Conservation (phyloP, 2,797 vertebrate species). For the Pantherophis alleghaniensis region DNA sequence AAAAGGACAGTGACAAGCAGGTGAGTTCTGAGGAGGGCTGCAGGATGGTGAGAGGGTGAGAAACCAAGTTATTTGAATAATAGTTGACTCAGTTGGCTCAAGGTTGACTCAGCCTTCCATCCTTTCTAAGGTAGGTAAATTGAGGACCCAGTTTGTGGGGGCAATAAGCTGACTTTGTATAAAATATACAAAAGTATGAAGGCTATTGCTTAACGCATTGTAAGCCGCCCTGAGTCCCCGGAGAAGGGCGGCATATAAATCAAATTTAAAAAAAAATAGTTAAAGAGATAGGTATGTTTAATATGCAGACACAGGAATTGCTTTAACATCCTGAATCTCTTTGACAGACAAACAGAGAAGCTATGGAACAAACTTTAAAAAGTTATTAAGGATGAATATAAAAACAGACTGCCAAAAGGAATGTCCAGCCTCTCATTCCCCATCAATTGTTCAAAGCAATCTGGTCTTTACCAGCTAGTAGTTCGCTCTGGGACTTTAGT, state of each 20-base stretch:
- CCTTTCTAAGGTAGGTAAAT: too few species aligned
- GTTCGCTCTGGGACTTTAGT: background rate
- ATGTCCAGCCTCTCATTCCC: background rate
- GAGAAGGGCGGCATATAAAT: too few species aligned
- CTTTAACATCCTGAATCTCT: background rate
- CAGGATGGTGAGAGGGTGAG: background rate
- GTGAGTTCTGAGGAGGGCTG: background rate
- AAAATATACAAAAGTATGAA: too few species aligned
- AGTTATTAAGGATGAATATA: background rate
- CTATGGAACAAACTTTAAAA: background rate
- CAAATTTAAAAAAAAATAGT: background rate
- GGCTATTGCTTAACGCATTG: too few species aligned
- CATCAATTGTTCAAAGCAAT: background rate
- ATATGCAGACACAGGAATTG: background rate
- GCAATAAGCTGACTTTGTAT: too few species aligned
- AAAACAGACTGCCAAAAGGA: background rate
- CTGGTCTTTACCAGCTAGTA: background rate
- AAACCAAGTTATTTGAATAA: background rate
- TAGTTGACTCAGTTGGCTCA: background rate
- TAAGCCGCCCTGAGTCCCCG: too few species aligned
- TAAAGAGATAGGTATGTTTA: background rate
- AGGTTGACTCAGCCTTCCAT: too few species aligned
- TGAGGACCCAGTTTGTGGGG: too few species aligned
- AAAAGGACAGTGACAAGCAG: background rate
- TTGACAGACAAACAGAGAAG: background rate